Conservation (phyloP, 1,140 invertebrate genomes). For the Halotydeus destructor region DNA sequence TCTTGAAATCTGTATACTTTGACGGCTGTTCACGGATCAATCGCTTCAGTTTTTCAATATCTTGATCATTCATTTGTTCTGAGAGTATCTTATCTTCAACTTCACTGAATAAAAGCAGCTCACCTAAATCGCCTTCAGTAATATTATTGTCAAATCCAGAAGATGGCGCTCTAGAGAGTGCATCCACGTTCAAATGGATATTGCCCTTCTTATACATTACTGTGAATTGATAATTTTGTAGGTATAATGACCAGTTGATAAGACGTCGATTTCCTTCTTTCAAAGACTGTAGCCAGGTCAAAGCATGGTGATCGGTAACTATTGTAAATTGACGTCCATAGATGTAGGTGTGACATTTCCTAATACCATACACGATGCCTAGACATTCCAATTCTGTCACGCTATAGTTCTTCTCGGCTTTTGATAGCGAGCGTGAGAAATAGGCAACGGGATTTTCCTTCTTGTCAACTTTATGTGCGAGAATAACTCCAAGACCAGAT, state of each 20-base stretch:
- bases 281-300: slow-evolving; percentile 26
- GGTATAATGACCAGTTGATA: slow-evolving; percentile 27
- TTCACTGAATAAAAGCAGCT: too few relatives aligned
- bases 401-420: slow-evolving; percentile 27
- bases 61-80: too few relatives aligned
- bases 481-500: background rate
- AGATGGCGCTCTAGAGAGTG: background rate
- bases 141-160: too few relatives aligned
- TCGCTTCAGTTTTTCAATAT: too few relatives aligned
- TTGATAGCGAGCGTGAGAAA: too few relatives aligned
- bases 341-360: slow-evolving; percentile 29
- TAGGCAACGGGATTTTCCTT: slow-evolving; percentile 22
- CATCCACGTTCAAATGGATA: background rate
- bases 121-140: too few relatives aligned
- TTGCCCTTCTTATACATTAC: slow-evolving; percentile 14
- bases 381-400: slow-evolving; percentile 22
- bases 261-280: slow-evolving; percentile 26
- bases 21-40: too few relatives aligned
- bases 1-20: too few relatives aligned
- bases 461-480: background rate
- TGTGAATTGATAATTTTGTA: slow-evolving; percentile 28
- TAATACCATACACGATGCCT: slow-evolving; percentile 27
- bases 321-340: slow-evolving; percentile 29
- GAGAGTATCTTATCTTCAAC: too few relatives aligned
- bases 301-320: slow-evolving; percentile 29